phyloP scores from a whole-genome alignment of 2,888 invertebrate genomes.

The Leptinotarsa tumamoca region DNA sequence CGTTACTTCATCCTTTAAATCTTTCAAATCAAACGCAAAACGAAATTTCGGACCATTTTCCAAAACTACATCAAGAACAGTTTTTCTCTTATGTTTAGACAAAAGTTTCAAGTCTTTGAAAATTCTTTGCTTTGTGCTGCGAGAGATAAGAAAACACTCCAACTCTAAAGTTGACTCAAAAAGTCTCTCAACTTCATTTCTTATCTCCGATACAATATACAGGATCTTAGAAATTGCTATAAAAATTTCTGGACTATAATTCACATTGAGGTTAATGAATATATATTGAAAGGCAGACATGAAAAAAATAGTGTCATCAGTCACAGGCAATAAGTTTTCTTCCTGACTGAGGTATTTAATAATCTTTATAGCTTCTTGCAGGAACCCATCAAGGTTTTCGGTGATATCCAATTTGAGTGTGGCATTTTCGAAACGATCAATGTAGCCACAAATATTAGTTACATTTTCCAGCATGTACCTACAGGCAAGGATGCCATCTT shows the following conservation, averaged over 20 bases:
- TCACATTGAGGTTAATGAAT: constrained; percentile 49
- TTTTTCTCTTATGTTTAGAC: constrained; percentile 43
- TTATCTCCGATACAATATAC: constrained; percentile 44
- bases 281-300: constrained; percentile 55
- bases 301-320: constrained; percentile 54
- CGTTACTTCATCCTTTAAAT: background rate
- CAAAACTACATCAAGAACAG: constrained; percentile 44
- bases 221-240: constrained; percentile 50
- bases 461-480: constrained; percentile 55
- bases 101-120: constrained; percentile 48
- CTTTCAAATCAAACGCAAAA: constrained; percentile 36
- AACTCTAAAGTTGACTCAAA: constrained; percentile 53
- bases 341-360: constrained; percentile 51
- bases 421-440: constrained; percentile 44
- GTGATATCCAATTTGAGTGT: constrained; percentile 40
- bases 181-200: constrained; percentile 48
- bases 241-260: constrained; percentile 51
- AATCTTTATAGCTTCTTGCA: constrained; percentile 49
- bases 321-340: constrained; percentile 56
- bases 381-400: constrained; percentile 45
- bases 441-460: constrained; percentile 56
- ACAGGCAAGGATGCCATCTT: constrained; percentile 47
- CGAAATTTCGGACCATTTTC: constrained; percentile 46
- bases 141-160: constrained; percentile 54
- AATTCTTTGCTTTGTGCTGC: constrained; percentile 44